These are phyloP conservation scores for Tipula unca DNA, from an alignment of 2,888 invertebrate species.

Conservation along the genomic window DNA sequence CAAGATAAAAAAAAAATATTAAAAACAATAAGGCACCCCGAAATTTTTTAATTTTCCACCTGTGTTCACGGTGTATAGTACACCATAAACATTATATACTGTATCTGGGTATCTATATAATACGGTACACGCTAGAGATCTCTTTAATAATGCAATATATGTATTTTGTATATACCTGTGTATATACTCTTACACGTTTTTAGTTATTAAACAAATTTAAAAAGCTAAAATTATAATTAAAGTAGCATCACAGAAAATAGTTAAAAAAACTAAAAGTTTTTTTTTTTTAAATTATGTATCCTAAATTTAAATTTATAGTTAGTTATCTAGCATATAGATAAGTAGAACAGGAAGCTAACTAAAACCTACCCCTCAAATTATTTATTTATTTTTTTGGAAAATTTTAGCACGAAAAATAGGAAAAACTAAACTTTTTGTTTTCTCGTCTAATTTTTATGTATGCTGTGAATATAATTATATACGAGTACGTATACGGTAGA, in stretches of 20 bases:
- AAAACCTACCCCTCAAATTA: background rate
- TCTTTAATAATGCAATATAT: background rate
- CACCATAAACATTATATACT: background rate
- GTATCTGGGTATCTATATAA: background rate
- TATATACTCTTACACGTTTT: background rate
- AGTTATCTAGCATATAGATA: background rate
- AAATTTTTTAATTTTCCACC: background rate
- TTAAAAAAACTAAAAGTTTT: background rate
- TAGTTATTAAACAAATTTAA: constrained; percentile 3
- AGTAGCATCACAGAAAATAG: background rate
- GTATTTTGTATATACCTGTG: background rate
- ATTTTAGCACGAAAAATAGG: background rate
- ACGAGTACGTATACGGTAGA: background rate
- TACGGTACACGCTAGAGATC: background rate
- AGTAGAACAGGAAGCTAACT: background rate
- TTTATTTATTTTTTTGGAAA: background rate
- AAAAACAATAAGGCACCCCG: background rate
- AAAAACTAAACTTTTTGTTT: background rate
- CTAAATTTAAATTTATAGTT: background rate
- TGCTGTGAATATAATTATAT: background rate
- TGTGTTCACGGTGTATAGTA: background rate
- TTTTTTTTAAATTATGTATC: background rate
- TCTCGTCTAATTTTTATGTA: background rate
- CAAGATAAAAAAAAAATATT: background rate
- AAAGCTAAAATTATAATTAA: background rate